Conservation (phyloP, 2,888 invertebrate genomes). For the Campoplex capitator region DNA sequence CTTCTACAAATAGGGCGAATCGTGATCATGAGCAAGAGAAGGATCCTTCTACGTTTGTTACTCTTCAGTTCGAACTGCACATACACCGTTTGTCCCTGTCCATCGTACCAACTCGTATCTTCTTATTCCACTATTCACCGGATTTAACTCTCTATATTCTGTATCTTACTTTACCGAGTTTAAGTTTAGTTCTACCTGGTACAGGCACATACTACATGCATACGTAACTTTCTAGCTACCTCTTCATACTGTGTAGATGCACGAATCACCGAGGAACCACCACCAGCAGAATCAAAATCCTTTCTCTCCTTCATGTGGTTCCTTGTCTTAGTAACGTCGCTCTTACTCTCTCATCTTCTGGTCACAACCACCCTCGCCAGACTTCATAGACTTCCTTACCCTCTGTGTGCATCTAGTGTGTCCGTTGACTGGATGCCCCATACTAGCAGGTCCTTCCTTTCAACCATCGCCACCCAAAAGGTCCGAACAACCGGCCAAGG, state of each 20-base stretch:
- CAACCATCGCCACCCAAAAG: conserved; percentile 55
- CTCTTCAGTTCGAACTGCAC: conserved; percentile 46
- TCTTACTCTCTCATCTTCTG: conserved; percentile 26
- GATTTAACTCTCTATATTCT: conserved; percentile 67
- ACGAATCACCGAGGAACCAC: conserved; percentile 58
- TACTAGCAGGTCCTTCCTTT: conserved; percentile 50
- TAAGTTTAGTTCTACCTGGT: conserved; percentile 54
- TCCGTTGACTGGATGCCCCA: conserved; percentile 45
- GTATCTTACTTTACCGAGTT: conserved; percentile 60
- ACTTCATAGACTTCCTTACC: conserved; percentile 66
- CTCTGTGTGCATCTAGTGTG: conserved; percentile 56
- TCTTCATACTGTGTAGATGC: conserved; percentile 30
- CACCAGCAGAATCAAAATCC: conserved; percentile 68
- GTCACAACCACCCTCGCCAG: conserved; percentile 42
- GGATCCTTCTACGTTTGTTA: conserved; percentile 42
- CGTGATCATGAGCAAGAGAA: conserved; percentile 25
- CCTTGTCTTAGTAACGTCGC: conserved; percentile 38
- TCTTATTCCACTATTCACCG: conserved; percentile 59
- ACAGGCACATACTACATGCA: conserved; percentile 17
- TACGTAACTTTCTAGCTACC: neutral
- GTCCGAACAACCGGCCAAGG: conserved; percentile 73
- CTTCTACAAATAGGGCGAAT: conserved; percentile 55
- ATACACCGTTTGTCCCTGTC: conserved; percentile 7
- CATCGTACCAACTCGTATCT: conserved; percentile 41
- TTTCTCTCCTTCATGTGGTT: conserved; percentile 67